A percentile compares a stretch with the other conserved stretches of the same genome.
Evolutionary conservation across 2,888 invertebrate species (phyloP).

Genomic region (Habroteleia sp.): DNA sequence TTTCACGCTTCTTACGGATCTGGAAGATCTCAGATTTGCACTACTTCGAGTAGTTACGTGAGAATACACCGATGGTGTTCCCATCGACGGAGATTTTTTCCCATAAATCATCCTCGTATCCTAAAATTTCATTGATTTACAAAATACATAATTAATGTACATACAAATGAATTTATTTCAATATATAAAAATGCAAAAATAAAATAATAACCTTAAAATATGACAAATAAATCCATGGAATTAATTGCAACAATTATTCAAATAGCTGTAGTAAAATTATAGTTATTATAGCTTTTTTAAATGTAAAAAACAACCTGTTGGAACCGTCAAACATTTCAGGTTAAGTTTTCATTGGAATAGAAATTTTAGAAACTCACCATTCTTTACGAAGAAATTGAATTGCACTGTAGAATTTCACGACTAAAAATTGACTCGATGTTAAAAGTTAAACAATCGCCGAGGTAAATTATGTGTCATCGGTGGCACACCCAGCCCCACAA

Average conservation of each 20-base stretch:
- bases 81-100: conserved; percentile 91
- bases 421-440: conserved; percentile 8
- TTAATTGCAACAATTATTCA: no score
- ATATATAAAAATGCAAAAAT: no score
- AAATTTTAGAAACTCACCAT: not conserved
- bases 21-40: conserved; percentile 90
- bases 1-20: conserved; percentile 89
- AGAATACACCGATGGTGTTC: conserved; percentile 94
- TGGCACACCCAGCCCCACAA: conserved; percentile 50
- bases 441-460: conserved; percentile 16
- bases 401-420: no score
- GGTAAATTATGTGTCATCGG: conserved; percentile 34
- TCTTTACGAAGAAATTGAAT: no score
- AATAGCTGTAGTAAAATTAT: no score
- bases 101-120: conserved; percentile 85
- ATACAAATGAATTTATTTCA: no score
- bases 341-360: no score
- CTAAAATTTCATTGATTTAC: conserved; percentile 7
- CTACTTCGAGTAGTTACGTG: conserved; percentile 91
- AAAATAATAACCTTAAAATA: no score
- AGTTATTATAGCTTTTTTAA: no score
- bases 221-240: no score
- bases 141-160: conserved; percentile 3
- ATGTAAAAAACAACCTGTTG: no score
- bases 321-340: no score